Evolutionary conservation across 2,888 invertebrate genomes (phyloP).

Genomic region (Gari tellinella): DNA sequence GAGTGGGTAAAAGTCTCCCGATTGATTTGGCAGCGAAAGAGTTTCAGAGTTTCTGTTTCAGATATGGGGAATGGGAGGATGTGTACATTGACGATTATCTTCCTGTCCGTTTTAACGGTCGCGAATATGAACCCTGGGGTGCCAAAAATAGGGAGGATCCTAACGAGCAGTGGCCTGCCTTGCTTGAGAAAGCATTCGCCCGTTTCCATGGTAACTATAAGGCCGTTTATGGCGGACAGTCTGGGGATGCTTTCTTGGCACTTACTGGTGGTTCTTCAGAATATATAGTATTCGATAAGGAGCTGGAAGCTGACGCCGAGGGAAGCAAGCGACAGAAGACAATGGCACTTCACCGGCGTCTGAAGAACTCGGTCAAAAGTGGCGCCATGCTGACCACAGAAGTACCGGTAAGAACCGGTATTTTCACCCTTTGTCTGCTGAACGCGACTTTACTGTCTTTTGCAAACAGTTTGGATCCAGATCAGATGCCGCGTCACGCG

Average conservation of each 20-base stretch:
- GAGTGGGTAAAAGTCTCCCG: conserved; percentile 78
- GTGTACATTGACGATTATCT: conserved; percentile 79
- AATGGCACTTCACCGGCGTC: conserved; percentile 86
- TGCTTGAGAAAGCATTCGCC: conserved; percentile 81
- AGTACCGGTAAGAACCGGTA: conserved; percentile 86
- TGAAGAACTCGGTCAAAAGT: conserved; percentile 86
- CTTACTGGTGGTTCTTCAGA: conserved; percentile 91
- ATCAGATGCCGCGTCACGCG: too few relatives aligned
- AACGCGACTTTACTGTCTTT: too few relatives aligned
- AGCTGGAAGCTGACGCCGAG: conserved; percentile 21
- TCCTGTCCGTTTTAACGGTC: conserved; percentile 68
- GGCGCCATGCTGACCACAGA: conserved; percentile 88
- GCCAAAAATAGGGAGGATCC: conserved; percentile 75
- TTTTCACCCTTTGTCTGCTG: too few relatives aligned
- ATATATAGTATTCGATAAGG: conserved; percentile 84
- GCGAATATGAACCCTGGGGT: conserved; percentile 65
- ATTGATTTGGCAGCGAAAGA: too few relatives aligned
- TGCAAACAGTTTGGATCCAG: too few relatives aligned
- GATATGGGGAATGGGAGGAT: conserved; percentile 79
- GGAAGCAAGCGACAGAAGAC: conserved; percentile 43
- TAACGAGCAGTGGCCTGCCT: conserved; percentile 80
- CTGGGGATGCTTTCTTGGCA: conserved; percentile 90
- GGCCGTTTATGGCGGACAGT: conserved; percentile 87
- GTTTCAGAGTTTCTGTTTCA: conserved; percentile 2
- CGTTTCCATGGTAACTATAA: conserved; percentile 89